Base-by-base conservation (phyloP, 2,797 vertebrate genomes). In the Esox masquinongy region DNA sequence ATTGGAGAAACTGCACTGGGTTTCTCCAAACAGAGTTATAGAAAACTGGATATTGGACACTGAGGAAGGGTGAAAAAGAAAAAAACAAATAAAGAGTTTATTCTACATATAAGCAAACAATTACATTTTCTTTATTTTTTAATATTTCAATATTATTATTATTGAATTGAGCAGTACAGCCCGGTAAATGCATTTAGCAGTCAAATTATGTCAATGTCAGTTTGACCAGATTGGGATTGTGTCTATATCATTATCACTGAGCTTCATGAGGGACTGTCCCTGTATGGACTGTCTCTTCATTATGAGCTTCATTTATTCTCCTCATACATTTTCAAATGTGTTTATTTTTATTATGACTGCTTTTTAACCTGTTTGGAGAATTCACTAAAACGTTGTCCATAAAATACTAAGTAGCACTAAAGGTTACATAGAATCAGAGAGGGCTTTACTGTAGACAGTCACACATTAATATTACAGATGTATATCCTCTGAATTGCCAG, bases 401-500 rank as follows among this genome's bases (percentile, higher is more conserved):
- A 63, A n/a, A 22, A 51, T 74, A 36, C 50, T n/a, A 36, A 75
- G 11, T 66, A 56, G 7, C 19, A 56, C 67, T 70, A 19, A 53
- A 43, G 68, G 68, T 70, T 22, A 51, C 43, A 70, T 31, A 26
- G 17, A 17, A 68, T 19, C 29, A 59, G 14, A 50, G 43, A 50
- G 43, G 17, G 34, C 61, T 64, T 22, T 34, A 22, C 68, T 14
- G 49, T 69, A 73, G 26, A 76, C 59, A 43, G 26, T 59, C 66
- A 43, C 29, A 34, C 66, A 53, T 70, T 22, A 39, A 66, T 47
- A 56, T 22, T 36, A 68, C 24, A 74, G n/a, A 70, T 6, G 14
- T 26, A 39, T 68, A 61, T 71, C 29, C 68, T 79, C 70, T 75
- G 34, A 77, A 70, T 68, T 22, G 19, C 29, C 74, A 50, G 68